Evolutionary conservation across 2,113 vertebrate species (phyloP), one percentile per base, ranked within the genome.

Genomic region (Hippocampus comes): DNA sequence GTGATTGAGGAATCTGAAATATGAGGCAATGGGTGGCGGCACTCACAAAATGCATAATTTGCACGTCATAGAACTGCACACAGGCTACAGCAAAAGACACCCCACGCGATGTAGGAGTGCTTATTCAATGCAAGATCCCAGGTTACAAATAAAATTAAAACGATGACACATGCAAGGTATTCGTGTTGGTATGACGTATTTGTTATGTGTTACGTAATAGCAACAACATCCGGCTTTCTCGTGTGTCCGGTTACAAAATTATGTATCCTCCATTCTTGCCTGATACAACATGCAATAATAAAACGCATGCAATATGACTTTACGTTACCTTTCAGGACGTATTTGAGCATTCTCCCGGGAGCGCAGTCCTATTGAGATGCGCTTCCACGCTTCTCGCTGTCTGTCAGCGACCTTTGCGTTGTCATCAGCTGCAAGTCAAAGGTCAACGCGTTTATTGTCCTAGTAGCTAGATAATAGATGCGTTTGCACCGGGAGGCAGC

Each of bases 351-450:
- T 82, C 84, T 95, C 81, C 75, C 81, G 30, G 73, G 71, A 65
- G 70, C 76, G 57, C 79, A 75, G 82, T 83, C 78, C 57, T 83
- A 77, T 73, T 71, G 82, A 78, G 86, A 85, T 86, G 89, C 84
- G 75, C 79, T 76, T 23, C 77, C 56, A 71, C 87, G 42, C 72
- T 82, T 82, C 41, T 74, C 86, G 80, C 74, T 21, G 20, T n/a
- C 65, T 71, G 84, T 61, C 75, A 67, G 85, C 90, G 90, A 93
- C 92, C 92, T 92, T 82, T 92, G 89, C 74, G 92, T 92, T 93
- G 92, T 92, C 95, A 93, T 92, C 87, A 91, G 89, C 88, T 78
- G 82, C 72, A 88, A 82, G 90, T 82, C 90, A 92, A 91, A 91
- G 91, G 91, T 94, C 91, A 93, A 74, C 25, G 76, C 87, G 78